These are phyloP conservation scores for Fringilla coelebs DNA, from an alignment of 2,797 vertebrate genomes.

Conservation along the genomic window DNA sequence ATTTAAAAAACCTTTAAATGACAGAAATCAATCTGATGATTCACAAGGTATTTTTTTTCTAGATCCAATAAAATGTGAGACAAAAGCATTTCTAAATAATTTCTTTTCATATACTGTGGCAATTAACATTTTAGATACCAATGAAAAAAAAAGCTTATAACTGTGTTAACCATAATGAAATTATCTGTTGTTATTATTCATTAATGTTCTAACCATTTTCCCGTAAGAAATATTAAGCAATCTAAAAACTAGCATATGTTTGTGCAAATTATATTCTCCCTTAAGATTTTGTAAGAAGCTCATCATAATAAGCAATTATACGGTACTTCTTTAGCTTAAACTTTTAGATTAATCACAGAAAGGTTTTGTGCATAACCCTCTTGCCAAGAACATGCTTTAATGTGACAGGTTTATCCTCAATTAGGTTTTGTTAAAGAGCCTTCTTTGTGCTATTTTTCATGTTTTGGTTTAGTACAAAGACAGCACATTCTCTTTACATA, in stretches of 20 bases:
- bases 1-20: neutral
- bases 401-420: conserved; percentile 20
- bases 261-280: conserved; percentile 14
- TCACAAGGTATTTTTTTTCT: neutral
- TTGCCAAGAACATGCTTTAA: neutral
- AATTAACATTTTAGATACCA: neutral
- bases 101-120: neutral
- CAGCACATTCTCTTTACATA: neutral
- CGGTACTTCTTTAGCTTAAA: neutral
- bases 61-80: neutral
- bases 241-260: conserved; percentile 37
- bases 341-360: conserved; percentile 35
- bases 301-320: conserved; percentile 32
- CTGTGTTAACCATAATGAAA: neutral
- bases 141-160: neutral
- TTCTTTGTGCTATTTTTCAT: neutral
- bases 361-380: neutral
- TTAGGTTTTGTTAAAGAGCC: conserved; percentile 9
- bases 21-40: neutral
- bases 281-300: conserved; percentile 22
- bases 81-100: neutral
- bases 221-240: conserved; percentile 5
- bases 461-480: conserved; percentile 10
- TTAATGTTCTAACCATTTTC: conserved; percentile 16
- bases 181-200: conserved; percentile 24